A percentile compares a stretch with the other conserved stretches of the same genome.
Evolutionary conservation across 2,113 vertebrate genomes (phyloP).

Genomic region (Clupea harengus): DNA sequence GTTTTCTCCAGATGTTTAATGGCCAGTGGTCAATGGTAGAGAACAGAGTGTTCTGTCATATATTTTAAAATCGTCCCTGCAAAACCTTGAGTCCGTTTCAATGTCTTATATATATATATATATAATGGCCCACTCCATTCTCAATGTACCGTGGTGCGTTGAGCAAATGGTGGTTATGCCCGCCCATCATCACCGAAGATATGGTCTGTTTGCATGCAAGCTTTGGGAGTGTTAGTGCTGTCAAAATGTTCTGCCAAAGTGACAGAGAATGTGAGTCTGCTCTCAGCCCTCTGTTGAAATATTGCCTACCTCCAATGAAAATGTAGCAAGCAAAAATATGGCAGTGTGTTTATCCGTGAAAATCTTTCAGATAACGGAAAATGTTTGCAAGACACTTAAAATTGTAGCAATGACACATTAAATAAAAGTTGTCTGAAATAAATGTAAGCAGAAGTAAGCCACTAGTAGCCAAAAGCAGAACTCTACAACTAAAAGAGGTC

Average conservation of each 20-base stretch:
- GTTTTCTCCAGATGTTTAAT: constrained; percentile 54
- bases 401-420: neutral
- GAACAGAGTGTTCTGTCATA: constrained; percentile 55
- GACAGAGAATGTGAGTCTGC: neutral
- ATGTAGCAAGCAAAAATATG: neutral
- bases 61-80: constrained; percentile 54
- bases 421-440: neutral
- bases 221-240: neutral
- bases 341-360: neutral
- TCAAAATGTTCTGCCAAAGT: neutral
- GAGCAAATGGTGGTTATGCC: neutral
- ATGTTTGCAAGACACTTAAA: neutral
- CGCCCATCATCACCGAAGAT: neutral
- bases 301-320: neutral
- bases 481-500: neutral
- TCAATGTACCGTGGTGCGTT: neutral
- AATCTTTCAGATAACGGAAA: neutral
- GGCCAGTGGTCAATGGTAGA: constrained; percentile 60
- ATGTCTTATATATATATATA: neutral
- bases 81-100: constrained; percentile 39
- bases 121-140: neutral
- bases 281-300: neutral
- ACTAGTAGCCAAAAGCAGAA: neutral
- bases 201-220: neutral
- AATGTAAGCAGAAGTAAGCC: neutral